Conservation (phyloP, 1,140 invertebrate species). For the Drosophila subobscura region DNA sequence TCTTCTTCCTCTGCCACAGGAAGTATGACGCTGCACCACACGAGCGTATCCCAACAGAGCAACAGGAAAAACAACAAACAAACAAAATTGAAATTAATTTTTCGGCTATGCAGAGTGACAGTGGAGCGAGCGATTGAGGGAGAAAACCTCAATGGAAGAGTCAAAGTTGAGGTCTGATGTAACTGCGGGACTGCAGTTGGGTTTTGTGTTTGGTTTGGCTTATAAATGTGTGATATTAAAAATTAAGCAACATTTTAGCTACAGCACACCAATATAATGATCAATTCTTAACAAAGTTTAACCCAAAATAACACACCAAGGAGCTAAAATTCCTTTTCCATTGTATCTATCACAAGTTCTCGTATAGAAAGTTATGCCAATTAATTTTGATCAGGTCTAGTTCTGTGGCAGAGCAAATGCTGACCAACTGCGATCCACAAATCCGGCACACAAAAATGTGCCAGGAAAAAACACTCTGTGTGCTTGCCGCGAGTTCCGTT, state of each 20-base stretch:
- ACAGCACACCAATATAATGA: no score
- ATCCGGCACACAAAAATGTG: no score
- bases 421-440: no score
- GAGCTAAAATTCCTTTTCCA: no score
- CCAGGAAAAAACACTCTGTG: not conserved
- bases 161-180: not conserved
- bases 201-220: constrained; percentile 3
- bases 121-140: constrained; percentile 3
- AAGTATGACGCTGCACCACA: constrained; percentile 32
- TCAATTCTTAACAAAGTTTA: no score
- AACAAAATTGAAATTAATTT: constrained; percentile 37
- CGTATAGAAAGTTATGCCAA: no score
- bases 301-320: no score
- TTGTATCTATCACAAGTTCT: no score
- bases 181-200: constrained; percentile 2
- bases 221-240: not conserved
- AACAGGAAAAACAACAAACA: no score
- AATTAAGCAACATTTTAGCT: not conserved
- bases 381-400: no score
- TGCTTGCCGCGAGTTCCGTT: constrained; percentile 49
- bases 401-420: no score
- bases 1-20: constrained; percentile 29
- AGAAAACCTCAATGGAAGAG: constrained; percentile 11
- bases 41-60: constrained; percentile 15
- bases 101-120: constrained; percentile 32